Evolutionary conservation across 2,797 vertebrate species (phyloP).

Genomic region (Aplochiton taeniatus): DNA sequence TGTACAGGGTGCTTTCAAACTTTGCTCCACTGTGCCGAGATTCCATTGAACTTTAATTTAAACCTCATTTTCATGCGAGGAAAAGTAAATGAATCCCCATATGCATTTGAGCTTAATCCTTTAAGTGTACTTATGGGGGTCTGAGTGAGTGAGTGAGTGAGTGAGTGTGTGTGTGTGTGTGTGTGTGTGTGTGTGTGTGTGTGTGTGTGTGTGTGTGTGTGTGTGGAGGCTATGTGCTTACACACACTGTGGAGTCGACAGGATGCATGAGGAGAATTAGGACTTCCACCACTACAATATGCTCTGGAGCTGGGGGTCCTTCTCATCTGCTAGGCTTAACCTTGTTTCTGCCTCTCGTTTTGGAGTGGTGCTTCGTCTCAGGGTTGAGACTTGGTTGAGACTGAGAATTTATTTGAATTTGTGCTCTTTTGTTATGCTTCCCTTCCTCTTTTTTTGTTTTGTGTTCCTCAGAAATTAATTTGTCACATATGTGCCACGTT

Average conservation of each 20-base stretch:
- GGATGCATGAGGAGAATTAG: constrained; percentile 32
- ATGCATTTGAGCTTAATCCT: constrained; percentile 16
- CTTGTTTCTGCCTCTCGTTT: constrained; percentile 25
- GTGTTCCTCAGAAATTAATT: too few species aligned
- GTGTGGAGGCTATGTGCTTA: constrained; percentile 21
- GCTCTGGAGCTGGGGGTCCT: constrained; percentile 16
- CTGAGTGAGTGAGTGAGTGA: constrained; percentile 1
- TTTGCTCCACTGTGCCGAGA: background rate
- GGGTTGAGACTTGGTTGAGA: constrained; percentile 16
- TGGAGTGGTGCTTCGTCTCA: constrained; percentile 14
- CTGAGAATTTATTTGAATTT: background rate
- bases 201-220: background rate
- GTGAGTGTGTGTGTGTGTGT: background rate
- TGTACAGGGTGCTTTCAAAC: constrained; percentile 15
- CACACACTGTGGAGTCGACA: constrained; percentile 17
- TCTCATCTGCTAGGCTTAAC: constrained; percentile 40
- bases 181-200: background rate
- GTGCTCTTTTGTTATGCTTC: too few species aligned
- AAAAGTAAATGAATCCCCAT: constrained; percentile 6
- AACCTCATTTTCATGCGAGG: constrained; percentile 14
- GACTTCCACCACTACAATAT: constrained; percentile 28
- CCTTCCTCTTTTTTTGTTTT: too few species aligned
- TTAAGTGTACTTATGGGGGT: constrained; percentile 11
- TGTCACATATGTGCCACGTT: too few species aligned
- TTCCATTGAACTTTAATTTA: constrained; percentile 12